Evolutionary conservation across 2,797 vertebrate genomes (phyloP).

Genomic region (Rhabdophis nuchalis): DNA sequence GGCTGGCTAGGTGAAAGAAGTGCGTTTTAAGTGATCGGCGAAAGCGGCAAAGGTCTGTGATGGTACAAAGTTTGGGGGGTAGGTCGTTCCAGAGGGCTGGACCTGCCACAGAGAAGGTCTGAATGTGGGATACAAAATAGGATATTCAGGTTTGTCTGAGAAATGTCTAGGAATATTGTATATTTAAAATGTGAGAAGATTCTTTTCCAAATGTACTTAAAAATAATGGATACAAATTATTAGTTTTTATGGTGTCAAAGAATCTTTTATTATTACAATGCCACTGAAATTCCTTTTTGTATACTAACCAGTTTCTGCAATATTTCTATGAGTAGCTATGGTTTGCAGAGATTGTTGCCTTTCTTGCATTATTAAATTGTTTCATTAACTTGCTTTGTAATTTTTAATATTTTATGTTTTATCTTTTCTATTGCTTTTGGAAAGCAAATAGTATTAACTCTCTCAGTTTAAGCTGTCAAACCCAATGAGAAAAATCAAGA

Average conservation of each 20-base stretch:
- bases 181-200: not conserved
- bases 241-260: not conserved
- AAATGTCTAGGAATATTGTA: not conserved
- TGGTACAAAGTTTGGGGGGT: too few relatives aligned
- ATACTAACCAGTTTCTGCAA: not conserved
- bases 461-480: not conserved
- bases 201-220: not conserved
- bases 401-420: not conserved
- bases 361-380: not conserved
- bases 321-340: not conserved
- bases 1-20: too few relatives aligned
- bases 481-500: not conserved
- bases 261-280: not conserved
- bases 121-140: not conserved
- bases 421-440: not conserved
- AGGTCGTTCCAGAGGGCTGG: too few relatives aligned
- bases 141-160: not conserved
- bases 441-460: not conserved
- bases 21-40: too few relatives aligned
- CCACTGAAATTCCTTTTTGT: not conserved
- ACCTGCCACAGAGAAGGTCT: too few relatives aligned
- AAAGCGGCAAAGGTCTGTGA: too few relatives aligned
- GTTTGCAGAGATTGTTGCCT: not conserved
- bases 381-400: not conserved
- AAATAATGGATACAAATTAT: not conserved